Evolutionary conservation across 2,113 vertebrate genomes (phyloP), one percentile per base, ranked within the genome.

Genomic region (Cheilinus undulatus): DNA sequence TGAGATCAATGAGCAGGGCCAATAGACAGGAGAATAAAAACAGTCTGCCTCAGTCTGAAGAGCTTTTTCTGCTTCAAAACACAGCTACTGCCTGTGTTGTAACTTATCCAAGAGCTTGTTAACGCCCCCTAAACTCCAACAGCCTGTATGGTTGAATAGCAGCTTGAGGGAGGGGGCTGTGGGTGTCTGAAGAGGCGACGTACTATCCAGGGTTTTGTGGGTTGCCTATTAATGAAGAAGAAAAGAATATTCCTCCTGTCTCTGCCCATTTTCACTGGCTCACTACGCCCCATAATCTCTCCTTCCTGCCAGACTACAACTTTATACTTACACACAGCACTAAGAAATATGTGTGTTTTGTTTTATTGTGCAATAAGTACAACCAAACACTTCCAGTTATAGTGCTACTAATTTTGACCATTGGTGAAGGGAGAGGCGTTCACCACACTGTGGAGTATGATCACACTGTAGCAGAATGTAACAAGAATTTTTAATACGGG

Each of bases 381-480:
- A 66, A 63, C 43, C 15, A 36, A 66, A 76, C 17, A 22, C 48
- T 26, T 80, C 23, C 28, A 48, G 5, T 67, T 60, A 60, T 32
- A 72, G 48, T 13, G 10, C 34, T 52, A 26, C 53, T 70, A 36
- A 66, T 65, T 60, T 67, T 65, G 43, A 60, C n/a, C 54, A 63
- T 13, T 67, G 57, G 28, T 49, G 46, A 75, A 65, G 60, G 45
- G 27, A 62, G 28, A 67, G 45, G 67, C 26, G 0, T 70, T 69
- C 42, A 62, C 24, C 52, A 65, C 24, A 74, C 14, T 48, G 50
- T 62, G 8, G 27, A 52, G 45, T 42, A 73, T 83, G 73, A 73
- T 51, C 69, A 74, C 80, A 81, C 36, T 38, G 68, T 52, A 73
- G 40, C 8, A 84, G 63, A 83, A 88, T 76, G 59, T 76, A 76